Base-by-base conservation (phyloP, 2,797 vertebrate species). In the Ambastaia sidthimunki region DNA sequence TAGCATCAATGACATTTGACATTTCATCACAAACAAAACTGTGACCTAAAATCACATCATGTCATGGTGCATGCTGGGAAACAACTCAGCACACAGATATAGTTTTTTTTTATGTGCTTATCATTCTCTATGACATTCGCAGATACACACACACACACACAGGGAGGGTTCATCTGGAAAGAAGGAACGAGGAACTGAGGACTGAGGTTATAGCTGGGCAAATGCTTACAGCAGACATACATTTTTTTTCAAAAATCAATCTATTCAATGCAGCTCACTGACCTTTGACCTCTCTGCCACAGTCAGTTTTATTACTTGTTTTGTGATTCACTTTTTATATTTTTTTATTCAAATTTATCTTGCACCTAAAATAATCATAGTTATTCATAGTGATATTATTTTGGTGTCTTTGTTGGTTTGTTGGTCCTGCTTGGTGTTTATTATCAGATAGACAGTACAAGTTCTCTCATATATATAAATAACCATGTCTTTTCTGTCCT, bases 201-300 rank as follows among this genome's bases (percentile, higher is more conserved):
- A 83, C 50, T 15, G 18, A 34, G 59, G n/a, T 23, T 18, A 66
- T 78, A 65, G 57, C 47, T 41, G 11, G 25, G 1, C 19, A 66
- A 78, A 74, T 52, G 48, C 19, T 34, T 59, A 70, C 54, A 80
- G 82, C 68, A 76, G 74, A 55, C 77, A 54, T 69, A 31, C 16
- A 71, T 41, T 54, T 75, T 19, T 60, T 71, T 21, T 71, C 48
- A 75, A 77, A 52, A 47, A 67, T 78, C 71, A 57, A 69, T 59
- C 54, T 47, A 66, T 69, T 68, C 34, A 75, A 28, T 47, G 59
- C 18, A 37, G 16, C 59, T 55, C 34, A 11, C 4, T 55, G 70
- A 85, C 78, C 41, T 77, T 65, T 81, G 65, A 80, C 50, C 71
- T 71, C 57, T 71, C 48, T 3, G 55, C 6, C 21, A 18, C 21